phyloP scores from a whole-genome alignment of 2,888 invertebrate genomes.

The Zygogramma bicolorata region DNA sequence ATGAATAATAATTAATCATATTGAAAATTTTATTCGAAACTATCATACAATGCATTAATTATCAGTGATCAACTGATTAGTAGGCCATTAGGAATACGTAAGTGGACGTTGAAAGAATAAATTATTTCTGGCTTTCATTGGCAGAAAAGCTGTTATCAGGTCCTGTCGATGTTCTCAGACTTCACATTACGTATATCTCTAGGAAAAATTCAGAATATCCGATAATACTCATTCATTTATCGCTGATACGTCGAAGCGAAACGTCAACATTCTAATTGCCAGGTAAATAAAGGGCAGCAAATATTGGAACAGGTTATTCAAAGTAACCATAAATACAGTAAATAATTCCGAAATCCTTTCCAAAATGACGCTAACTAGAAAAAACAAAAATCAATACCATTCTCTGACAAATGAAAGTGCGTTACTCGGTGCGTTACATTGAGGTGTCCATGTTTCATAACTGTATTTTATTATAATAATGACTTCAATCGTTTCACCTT shows the following conservation, averaged over 20 bases:
- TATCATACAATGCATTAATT: neutral
- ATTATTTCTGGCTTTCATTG: neutral
- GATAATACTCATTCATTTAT: neutral
- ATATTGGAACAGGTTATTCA: neutral
- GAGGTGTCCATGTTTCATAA: too few species aligned
- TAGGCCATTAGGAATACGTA: neutral
- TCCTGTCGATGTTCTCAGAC: too few species aligned
- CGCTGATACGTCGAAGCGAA: neutral
- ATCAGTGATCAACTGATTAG: conserved; percentile 1
- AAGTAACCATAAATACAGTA: neutral
- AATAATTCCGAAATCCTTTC: neutral
- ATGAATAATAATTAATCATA: neutral
- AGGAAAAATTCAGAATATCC: neutral
- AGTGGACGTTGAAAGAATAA: neutral
- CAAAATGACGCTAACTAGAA: neutral
- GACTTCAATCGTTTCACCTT: too few species aligned
- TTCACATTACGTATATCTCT: too few species aligned
- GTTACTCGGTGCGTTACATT: too few species aligned
- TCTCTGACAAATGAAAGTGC: too few species aligned
- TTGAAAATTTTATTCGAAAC: neutral
- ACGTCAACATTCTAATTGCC: neutral
- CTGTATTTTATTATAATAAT: too few species aligned
- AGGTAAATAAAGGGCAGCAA: neutral
- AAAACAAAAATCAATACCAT: neutral
- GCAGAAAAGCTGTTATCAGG: neutral